Evolutionary conservation across 2,113 vertebrate genomes (phyloP), one percentile per base, ranked within the genome.

Genomic region (Megaceryle maxima): DNA sequence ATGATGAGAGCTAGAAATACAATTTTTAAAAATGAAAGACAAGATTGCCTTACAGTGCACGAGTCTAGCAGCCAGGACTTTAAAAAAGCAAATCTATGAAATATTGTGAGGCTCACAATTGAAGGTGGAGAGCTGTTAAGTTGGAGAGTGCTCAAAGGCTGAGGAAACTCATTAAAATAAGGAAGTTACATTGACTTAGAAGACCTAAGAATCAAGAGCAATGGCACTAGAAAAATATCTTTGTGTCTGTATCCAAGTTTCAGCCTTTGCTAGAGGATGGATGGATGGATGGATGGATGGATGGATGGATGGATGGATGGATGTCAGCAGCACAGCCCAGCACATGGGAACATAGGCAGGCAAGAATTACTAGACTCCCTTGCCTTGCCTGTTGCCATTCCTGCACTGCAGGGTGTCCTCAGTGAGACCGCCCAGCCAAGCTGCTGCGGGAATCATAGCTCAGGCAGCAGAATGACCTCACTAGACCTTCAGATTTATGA

Each of bases 21-120:
- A 88, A n/a, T 68, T 91, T 90, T 96, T 60, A 20, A 44, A 94
- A 92, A 87, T 79, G 74, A 95, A 94, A 85, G 77, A 75, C 4
- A 13, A 95, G 69, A 64, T 89, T 28, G 62, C 77, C 92, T 94
- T 89, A 69, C 43, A 84, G 41, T 87, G 77, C 62, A 69, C 48
- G 43, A 94, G 82, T 73, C 51, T 82, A 82, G 93, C 63, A 94
- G 57, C 62, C 92, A 78, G 80, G 35, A 57, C 75, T 95, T 91
- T 85, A 60, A 44, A 69, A 91, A 80, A 44, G 48, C 57, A 87
- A 69, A 73, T 2, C 28, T 25, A 11, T 39, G 78, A 94, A 85
- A 69, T 87, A 83, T 50, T 4, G 5, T 90, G 94, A 90, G 89
- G 83, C 62, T 64, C 84, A 68, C 64, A 78, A 14, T 46, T 57